These are phyloP conservation scores for Tachina lurida DNA, from an alignment of 2,888 invertebrate genomes.

Conservation along the genomic window DNA sequence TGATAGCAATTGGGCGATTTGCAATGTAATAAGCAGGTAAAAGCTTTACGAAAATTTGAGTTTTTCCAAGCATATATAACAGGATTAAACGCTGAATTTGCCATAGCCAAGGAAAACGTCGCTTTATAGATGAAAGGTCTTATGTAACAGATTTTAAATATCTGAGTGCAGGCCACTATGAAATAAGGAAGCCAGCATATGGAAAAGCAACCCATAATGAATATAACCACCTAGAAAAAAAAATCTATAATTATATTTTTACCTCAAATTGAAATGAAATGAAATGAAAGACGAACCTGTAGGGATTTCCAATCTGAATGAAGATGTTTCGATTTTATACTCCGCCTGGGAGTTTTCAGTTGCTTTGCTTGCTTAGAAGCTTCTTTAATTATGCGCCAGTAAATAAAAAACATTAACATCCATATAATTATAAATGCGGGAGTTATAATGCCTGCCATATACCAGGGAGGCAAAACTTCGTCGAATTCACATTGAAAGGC, in stretches of 20 bases:
- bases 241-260: neutral
- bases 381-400: slow-evolving; percentile 91
- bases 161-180: slow-evolving; percentile 86
- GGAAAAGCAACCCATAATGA: slow-evolving; percentile 91
- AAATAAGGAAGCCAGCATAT: slow-evolving; percentile 92
- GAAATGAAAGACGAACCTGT: slow-evolving; percentile 84
- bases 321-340: slow-evolving; percentile 49
- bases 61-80: slow-evolving; percentile 94
- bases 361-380: slow-evolving; percentile 89
- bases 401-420: slow-evolving; percentile 89
- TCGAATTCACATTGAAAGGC: slow-evolving; percentile 87
- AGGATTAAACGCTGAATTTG: slow-evolving; percentile 92
- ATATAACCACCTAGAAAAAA: slow-evolving; percentile 88
- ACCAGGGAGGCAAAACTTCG: slow-evolving; percentile 84
- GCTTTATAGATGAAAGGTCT: slow-evolving; percentile 86
- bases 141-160: slow-evolving; percentile 84
- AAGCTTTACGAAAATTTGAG: slow-evolving; percentile 89
- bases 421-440: slow-evolving; percentile 90
- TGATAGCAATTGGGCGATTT: slow-evolving; percentile 84
- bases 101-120: slow-evolving; percentile 89
- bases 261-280: neutral
- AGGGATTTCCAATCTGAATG: slow-evolving; percentile 89
- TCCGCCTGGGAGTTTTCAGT: slow-evolving; percentile 85
- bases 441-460: slow-evolving; percentile 84
- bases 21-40: slow-evolving; percentile 87